phyloP scores from a whole-genome alignment of 2,797 vertebrate genomes.

The Acrossocheilus wenchowensis region DNA sequence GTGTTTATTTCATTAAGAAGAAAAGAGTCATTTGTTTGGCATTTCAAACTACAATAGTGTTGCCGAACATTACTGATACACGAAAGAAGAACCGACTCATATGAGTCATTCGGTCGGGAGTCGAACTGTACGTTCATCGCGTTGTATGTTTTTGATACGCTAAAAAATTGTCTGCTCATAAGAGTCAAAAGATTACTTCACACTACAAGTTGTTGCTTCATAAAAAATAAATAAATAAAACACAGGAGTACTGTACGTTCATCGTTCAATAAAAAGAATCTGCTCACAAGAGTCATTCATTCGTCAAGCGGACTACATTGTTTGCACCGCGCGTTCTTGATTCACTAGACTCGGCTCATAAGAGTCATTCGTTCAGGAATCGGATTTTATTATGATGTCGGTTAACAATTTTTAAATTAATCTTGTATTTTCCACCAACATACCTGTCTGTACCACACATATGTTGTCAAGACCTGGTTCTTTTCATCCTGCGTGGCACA shows the following conservation, averaged over 20 bases:
- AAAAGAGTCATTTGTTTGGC: not conserved
- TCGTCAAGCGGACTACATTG: not conserved
- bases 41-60: not conserved
- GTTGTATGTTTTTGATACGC: not conserved
- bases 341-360: not conserved
- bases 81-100: not conserved
- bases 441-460: constrained; percentile 98
- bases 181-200: not conserved
- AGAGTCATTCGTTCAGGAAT: not conserved
- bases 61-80: not conserved
- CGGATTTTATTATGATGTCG: not conserved
- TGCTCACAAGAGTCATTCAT: not conserved
- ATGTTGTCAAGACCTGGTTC: constrained; percentile 96
- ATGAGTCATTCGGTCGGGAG: not conserved
- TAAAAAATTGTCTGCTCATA: not conserved
- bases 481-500: constrained; percentile 88
- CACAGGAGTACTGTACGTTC: not conserved
- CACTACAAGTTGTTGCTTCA: not conserved
- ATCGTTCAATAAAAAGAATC: not conserved
- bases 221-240: not conserved
- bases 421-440: not conserved
- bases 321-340: not conserved
- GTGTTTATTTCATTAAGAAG: not conserved
- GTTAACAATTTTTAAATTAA: not conserved
- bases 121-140: not conserved